Conservation (phyloP, 2,113 vertebrate genomes). For the Garra rufa region DNA sequence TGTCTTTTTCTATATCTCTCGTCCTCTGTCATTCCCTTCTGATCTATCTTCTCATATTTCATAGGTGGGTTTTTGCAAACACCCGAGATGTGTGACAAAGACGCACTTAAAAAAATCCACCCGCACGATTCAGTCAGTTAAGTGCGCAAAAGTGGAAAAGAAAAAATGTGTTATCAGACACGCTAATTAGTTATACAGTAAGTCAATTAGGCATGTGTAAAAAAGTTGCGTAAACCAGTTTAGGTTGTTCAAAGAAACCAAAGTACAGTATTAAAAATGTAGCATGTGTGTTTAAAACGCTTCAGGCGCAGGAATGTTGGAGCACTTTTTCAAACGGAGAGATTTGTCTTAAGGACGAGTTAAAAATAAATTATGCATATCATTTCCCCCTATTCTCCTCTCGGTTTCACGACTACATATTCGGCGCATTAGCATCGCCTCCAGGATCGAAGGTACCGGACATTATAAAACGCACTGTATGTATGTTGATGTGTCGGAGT, state of each 20-base stretch:
- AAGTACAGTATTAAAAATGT: conserved; percentile 88
- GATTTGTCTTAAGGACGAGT: conserved; percentile 84
- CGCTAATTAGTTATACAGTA: conserved; percentile 85
- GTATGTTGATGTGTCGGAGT: background rate
- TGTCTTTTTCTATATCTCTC: conserved; percentile 6
- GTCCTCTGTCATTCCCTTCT: conserved; percentile 5
- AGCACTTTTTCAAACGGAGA: conserved; percentile 79
- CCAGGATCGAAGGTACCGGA: conserved; percentile 35
- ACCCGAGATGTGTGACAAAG: conserved; percentile 8
- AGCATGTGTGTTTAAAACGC: conserved; percentile 84
- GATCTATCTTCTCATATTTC: conserved; percentile 26
- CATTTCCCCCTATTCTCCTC: conserved; percentile 70
- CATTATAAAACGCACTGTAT: background rate
- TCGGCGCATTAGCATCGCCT: conserved; percentile 32
- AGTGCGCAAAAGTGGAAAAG: conserved; percentile 45
- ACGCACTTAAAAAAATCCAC: conserved; percentile 17
- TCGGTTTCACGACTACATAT: conserved; percentile 58
- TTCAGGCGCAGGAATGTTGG: conserved; percentile 76
- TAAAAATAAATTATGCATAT: conserved; percentile 87
- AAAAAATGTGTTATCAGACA: conserved; percentile 81
- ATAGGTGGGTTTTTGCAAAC: conserved; percentile 27
- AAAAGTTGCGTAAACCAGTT: conserved; percentile 82
- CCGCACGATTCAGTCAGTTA: background rate
- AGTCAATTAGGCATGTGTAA: conserved; percentile 85
- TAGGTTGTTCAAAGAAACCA: conserved; percentile 85